Conservation (phyloP, 2,113 vertebrate species). For the Myiozetetes cayanensis region DNA sequence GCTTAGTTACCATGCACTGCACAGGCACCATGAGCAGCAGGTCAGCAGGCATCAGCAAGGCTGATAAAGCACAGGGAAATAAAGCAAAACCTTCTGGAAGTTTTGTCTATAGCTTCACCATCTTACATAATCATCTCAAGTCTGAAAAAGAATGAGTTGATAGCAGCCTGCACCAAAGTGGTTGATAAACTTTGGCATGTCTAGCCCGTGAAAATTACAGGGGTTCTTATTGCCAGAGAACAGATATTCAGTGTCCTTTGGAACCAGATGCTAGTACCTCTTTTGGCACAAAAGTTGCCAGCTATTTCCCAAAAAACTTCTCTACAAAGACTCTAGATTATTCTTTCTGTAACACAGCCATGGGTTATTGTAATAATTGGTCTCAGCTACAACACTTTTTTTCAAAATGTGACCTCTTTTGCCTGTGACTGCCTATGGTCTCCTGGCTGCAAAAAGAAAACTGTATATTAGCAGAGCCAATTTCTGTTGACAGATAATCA, state of each 20-base stretch:
- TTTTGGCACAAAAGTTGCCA: neutral
- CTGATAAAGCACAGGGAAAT: neutral
- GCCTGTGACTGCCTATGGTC: neutral
- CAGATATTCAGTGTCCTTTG: neutral
- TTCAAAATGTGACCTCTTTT: neutral
- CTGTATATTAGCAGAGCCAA: neutral
- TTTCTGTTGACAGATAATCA: neutral
- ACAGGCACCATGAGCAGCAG: neutral
- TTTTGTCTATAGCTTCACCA: neutral
- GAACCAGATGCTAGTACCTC: neutral
- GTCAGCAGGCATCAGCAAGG: neutral
- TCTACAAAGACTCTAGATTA: neutral
- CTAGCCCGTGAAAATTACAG: neutral
- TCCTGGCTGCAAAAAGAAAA: neutral
- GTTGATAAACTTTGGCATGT: neutral
- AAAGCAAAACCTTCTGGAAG: neutral
- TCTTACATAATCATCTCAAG: neutral
- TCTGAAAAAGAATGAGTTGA: neutral
- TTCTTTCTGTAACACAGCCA: neutral
- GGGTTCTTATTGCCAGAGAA: neutral
- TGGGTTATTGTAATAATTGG: neutral
- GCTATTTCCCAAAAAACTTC: neutral
- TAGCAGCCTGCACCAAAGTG: neutral
- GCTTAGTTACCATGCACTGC: neutral
- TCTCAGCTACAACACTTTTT: neutral